Evolutionary conservation across 2,113 vertebrate genomes (phyloP), one percentile per base, ranked within the genome.

Genomic region (Microcebus jonahi): DNA sequence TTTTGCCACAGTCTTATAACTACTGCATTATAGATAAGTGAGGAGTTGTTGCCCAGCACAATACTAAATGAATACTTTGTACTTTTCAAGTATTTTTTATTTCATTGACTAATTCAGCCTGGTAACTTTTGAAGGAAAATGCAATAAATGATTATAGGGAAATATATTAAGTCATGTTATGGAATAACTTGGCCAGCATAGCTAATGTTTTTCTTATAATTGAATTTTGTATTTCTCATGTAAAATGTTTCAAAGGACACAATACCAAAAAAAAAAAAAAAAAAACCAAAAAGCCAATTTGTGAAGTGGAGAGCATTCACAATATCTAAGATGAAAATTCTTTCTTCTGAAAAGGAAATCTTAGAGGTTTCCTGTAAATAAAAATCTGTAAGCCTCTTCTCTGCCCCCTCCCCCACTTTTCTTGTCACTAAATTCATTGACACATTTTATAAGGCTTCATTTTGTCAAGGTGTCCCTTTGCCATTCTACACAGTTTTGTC

Each of bases 381-480:
- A 95, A 85, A 63, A 1, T 27, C 57, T 70, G 3, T 86, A 42
- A 71, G 17, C 57, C 20, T 48, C 21, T 79, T 94, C 42, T 63
- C 6, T 29, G 10, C 2, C 9, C 42, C 11, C 39, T 42, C 23
- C 13, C 23, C 23, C 12, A 25, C 23, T 6, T 7, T 50, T 50
- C 2, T 53, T 25, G 34, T 45, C n/a, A 75, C 3, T 92, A 67
- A 73, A 89, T 84, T 96, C 88, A 65, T 84, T 68, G 90, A 91
- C 39, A 93, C 8, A 11, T 80, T 87, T 94, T 90, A 71, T 55
- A 96, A 93, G 73, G 31, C n/a, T 88, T 93, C 55, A 59, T 93
- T 93, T 90, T 95, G 65, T 96, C 95, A 93, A 91, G 86, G 83
- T 95, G 91, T 91, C 91, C 93, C 76, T 94, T 95, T 94, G 71